Conservation (phyloP, 2,113 vertebrate genomes). For the Cervus canadensis region DNA sequence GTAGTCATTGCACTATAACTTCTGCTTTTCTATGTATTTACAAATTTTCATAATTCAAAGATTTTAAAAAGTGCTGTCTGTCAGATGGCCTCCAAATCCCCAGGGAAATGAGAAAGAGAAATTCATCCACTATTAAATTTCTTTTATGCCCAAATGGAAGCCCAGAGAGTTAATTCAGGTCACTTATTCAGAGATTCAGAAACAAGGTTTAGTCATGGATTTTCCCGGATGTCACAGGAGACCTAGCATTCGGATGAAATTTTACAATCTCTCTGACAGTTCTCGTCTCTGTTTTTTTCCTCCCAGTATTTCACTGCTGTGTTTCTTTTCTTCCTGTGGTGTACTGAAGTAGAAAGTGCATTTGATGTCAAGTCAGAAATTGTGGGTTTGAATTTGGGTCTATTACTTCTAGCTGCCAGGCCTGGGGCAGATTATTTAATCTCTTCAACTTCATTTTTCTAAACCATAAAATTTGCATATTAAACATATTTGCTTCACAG, state of each 20-base stretch:
- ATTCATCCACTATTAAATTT: background rate
- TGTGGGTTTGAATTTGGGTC: background rate
- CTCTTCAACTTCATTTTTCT: background rate
- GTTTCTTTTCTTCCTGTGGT: background rate
- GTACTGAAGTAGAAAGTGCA: background rate
- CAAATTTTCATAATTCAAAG: background rate
- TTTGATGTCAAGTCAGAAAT: background rate
- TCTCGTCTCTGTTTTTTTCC: background rate
- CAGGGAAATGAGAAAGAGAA: background rate
- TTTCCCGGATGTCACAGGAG: background rate
- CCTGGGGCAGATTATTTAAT: background rate
- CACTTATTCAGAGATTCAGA: background rate
- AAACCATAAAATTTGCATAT: background rate
- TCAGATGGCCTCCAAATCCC: background rate
- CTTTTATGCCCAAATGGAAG: background rate
- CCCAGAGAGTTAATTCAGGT: background rate
- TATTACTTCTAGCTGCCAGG: background rate
- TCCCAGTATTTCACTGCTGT: background rate
- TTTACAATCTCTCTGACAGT: background rate
- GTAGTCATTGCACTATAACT: background rate
- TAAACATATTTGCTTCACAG: background rate
- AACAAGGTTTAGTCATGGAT: background rate
- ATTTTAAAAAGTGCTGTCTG: background rate
- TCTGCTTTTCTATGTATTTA: background rate
- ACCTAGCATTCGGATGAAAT: background rate